Percentiles rank a stretch among this genome's conserved stretches.
Evolutionary conservation across 2,113 vertebrate species (phyloP).

Genomic region (Cavia porcellus): DNA sequence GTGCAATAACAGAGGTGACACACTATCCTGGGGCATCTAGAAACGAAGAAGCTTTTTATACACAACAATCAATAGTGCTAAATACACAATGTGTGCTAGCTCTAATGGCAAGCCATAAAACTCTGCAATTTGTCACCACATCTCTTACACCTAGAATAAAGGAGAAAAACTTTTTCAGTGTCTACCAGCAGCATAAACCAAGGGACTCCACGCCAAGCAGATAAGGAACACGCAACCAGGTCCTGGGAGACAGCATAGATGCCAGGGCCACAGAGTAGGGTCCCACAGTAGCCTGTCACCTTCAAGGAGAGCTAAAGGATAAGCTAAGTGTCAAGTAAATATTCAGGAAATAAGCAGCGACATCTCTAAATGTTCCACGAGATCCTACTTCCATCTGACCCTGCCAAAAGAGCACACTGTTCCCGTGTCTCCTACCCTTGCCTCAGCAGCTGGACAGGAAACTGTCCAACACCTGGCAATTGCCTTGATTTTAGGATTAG

Average conservation of each 20-base stretch:
- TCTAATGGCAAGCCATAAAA: conserved; percentile 40
- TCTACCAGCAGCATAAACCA: neutral
- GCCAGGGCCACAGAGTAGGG: neutral
- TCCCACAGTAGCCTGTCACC: neutral
- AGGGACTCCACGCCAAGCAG: neutral
- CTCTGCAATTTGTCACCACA: neutral
- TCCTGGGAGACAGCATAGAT: neutral
- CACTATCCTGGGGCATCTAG: neutral
- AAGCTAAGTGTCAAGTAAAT: neutral
- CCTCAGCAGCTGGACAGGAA: neutral
- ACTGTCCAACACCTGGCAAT: neutral
- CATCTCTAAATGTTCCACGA: neutral
- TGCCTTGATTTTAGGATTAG: conserved; percentile 29
- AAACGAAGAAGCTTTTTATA: conserved; percentile 56
- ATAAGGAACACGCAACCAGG: neutral
- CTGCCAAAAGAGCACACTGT: neutral
- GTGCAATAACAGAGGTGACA: neutral
- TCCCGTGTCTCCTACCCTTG: neutral
- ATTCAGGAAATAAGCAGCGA: neutral
- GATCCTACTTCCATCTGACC: neutral
- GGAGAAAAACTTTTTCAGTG: neutral
- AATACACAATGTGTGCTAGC: conserved; percentile 46
- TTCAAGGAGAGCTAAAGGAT: neutral
- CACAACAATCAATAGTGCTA: conserved; percentile 59
- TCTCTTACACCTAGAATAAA: conserved; percentile 42